Percentiles rank a stretch among this genome's conserved stretches.
Conservation (phyloP, 1,140 invertebrate genomes). For the Amphibalanus amphitrite region DNA sequence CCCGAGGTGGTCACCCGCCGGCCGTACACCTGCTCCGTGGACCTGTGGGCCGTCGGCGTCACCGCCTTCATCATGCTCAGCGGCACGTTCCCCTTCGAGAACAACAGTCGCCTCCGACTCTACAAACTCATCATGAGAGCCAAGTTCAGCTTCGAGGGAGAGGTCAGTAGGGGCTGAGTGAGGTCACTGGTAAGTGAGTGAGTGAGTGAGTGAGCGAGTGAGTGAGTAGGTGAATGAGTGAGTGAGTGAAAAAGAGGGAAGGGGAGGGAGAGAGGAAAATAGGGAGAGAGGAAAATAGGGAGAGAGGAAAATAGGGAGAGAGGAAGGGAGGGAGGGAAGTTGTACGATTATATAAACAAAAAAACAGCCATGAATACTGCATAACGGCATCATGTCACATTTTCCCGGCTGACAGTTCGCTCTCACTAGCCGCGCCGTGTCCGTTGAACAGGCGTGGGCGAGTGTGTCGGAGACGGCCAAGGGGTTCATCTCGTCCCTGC, state of each 20-base stretch:
- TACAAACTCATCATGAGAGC: conserved; percentile 35
- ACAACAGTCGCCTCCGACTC: conserved; percentile 31
- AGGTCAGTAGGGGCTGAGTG: conserved; percentile 18
- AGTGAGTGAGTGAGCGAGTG: too few relatives aligned
- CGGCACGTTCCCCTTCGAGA: conserved; percentile 37
- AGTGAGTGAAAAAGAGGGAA: too few relatives aligned
- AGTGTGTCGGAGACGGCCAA: not conserved
- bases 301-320: too few relatives aligned
- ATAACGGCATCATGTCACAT: too few relatives aligned
- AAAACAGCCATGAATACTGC: too few relatives aligned
- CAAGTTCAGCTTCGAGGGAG: conserved; percentile 33
- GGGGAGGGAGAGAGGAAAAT: too few relatives aligned
- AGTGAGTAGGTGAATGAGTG: too few relatives aligned
- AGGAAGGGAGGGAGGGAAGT: too few relatives aligned
- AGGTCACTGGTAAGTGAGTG: too few relatives aligned
- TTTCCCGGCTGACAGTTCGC: too few relatives aligned
- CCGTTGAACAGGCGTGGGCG: not conserved
- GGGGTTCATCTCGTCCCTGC: not conserved
- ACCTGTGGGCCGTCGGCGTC: conserved; percentile 27
- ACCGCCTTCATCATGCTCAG: conserved; percentile 26
- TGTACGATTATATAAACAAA: too few relatives aligned
- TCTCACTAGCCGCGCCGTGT: not conserved
- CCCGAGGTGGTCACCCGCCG: conserved; percentile 36
- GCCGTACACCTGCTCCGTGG: conserved; percentile 30
- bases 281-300: too few relatives aligned